phyloP scores from a whole-genome alignment of 2,797 vertebrate species.

The Silurus lanzhouensis region DNA sequence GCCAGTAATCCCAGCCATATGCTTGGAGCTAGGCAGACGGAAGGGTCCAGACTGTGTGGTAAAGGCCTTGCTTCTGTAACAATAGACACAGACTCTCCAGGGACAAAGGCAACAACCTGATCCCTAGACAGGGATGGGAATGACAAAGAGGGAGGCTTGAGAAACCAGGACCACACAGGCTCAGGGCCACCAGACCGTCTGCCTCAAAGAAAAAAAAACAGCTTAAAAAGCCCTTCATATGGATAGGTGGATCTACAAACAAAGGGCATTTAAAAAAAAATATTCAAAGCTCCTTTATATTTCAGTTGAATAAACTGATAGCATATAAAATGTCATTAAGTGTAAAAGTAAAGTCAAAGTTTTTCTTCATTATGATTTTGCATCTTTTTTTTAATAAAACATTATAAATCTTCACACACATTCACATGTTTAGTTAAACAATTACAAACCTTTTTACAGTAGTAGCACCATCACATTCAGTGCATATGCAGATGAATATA shows the following conservation, averaged over 20 bases:
- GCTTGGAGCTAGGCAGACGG: slow-evolving; percentile 46
- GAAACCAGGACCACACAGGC: slow-evolving; percentile 58
- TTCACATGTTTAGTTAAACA: neutral
- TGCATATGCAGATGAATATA: neutral
- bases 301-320: neutral
- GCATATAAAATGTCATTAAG: neutral
- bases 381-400: neutral
- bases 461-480: neutral
- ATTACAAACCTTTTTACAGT: neutral
- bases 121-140: slow-evolving; percentile 54
- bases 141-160: slow-evolving; percentile 49
- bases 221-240: slow-evolving; percentile 22
- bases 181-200: slow-evolving; percentile 52
- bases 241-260: slow-evolving; percentile 23
- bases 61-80: slow-evolving; percentile 56
- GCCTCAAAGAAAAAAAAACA: slow-evolving; percentile 28
- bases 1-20: slow-evolving; percentile 61
- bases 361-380: neutral
- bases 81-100: slow-evolving; percentile 57
- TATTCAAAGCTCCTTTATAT: neutral
- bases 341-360: neutral
- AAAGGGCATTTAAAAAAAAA: slow-evolving; percentile 28
- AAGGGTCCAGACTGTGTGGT: slow-evolving; percentile 53
- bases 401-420: neutral
- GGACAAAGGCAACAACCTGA: slow-evolving; percentile 61